Percentiles rank a stretch among this genome's conserved stretches.
These are phyloP conservation scores for Patella ulyssiponensis DNA, from an alignment of 2,888 invertebrate species.

Conservation along the genomic window DNA sequence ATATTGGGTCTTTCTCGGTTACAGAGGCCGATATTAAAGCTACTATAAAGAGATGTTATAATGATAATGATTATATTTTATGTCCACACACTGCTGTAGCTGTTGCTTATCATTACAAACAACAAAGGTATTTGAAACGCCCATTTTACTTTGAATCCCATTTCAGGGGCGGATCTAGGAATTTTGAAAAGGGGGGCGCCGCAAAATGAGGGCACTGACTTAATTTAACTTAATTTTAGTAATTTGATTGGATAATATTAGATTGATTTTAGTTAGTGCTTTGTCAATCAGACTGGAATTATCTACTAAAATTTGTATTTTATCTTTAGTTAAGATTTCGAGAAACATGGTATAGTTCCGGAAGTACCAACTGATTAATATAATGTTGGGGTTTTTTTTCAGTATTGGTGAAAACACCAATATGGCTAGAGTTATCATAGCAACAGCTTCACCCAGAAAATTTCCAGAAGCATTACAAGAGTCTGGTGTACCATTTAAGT, in stretches of 20 bases:
- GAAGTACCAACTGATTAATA: no score
- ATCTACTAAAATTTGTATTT: no score
- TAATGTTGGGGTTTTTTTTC: not conserved
- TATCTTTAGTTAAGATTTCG: no score
- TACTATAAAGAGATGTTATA: conserved; percentile 69
- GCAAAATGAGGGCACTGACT: no score
- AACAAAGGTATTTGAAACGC: not conserved
- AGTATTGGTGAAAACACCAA: conserved; percentile 21
- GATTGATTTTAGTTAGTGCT: no score
- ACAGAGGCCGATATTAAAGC: conserved; percentile 63
- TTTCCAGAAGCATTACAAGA: conserved; percentile 69
- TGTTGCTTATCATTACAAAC: conserved; percentile 61
- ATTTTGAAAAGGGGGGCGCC: no score
- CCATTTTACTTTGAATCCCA: no score
- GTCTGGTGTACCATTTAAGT: conserved; percentile 59
- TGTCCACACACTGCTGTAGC: conserved; percentile 74
- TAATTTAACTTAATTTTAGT: no score
- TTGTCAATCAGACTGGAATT: no score
- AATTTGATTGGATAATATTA: no score
- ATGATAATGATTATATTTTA: conserved; percentile 68
- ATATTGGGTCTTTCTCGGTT: conserved; percentile 51
- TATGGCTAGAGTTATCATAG: conserved; percentile 60
- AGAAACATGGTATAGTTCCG: no score
- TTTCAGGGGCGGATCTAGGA: no score
- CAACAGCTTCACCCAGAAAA: conserved; percentile 73